Evolutionary conservation across 2,888 invertebrate species (phyloP).

Genomic region (Caenorhabditis sp.): DNA sequence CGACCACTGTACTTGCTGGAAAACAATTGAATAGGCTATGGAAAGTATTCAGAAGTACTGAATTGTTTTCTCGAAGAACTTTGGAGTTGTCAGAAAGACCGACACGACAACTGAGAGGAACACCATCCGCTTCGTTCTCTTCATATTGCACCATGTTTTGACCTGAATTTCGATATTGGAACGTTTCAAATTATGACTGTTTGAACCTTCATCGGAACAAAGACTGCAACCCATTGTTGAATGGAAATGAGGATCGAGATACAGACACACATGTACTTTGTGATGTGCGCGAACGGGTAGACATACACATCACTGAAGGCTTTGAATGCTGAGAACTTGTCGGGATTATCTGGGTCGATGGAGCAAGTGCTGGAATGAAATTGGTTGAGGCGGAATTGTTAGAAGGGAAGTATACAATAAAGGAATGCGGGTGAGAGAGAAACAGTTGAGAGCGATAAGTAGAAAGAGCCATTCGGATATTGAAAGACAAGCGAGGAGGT

Average conservation of each 20-base stretch:
- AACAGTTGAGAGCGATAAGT: slow-evolving; percentile 8
- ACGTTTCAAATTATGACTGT: background rate
- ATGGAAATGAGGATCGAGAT: slow-evolving; percentile 41
- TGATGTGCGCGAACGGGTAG: slow-evolving; percentile 19
- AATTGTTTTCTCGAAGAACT: slow-evolving; percentile 18
- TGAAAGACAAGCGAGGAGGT: slow-evolving; percentile 25
- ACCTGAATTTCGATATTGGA: slow-evolving; percentile 18
- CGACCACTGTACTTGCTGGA: background rate
- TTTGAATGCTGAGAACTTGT: slow-evolving; percentile 8
- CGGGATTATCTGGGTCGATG: background rate
- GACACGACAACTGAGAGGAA: slow-evolving; percentile 7
- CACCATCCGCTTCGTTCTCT: slow-evolving; percentile 14
- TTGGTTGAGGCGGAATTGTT: too few species aligned
- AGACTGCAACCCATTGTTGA: slow-evolving; percentile 45
- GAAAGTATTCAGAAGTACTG: too few species aligned
- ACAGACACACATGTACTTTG: slow-evolving; percentile 50
- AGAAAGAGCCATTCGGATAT: slow-evolving; percentile 32
- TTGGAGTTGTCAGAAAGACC: background rate
- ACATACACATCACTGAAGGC: slow-evolving; percentile 15
- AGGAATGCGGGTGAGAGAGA: slow-evolving; percentile 12
- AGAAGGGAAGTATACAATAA: background rate
- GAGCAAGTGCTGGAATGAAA: slow-evolving; percentile 23
- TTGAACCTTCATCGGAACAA: slow-evolving; percentile 27
- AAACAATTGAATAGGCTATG: background rate
- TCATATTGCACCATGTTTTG: slow-evolving; percentile 26